Evolutionary conservation across 2,113 vertebrate genomes (phyloP).

Genomic region (Helogale parvula): DNA sequence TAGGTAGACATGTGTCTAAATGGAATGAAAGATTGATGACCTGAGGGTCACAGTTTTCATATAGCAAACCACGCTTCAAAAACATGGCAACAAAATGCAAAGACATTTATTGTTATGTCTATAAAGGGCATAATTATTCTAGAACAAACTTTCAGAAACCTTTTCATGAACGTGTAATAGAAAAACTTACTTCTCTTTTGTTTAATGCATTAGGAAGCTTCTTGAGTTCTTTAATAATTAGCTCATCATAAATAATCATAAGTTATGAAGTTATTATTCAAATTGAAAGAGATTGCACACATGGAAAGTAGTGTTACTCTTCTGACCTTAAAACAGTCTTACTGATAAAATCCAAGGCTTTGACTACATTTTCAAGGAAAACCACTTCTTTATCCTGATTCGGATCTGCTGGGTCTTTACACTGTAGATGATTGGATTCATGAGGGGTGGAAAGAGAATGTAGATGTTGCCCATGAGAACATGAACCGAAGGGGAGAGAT

Average conservation of each 20-base stretch:
- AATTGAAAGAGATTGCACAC: neutral
- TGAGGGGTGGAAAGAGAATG: constrained; percentile 54
- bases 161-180: neutral
- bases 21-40: too few relatives aligned
- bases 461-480: constrained; percentile 68
- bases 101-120: neutral
- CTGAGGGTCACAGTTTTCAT: too few relatives aligned
- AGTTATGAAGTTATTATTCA: neutral
- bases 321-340: neutral
- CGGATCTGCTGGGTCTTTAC: constrained; percentile 47
- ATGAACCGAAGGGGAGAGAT: constrained; percentile 59
- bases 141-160: neutral
- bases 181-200: neutral
- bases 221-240: neutral
- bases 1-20: too few relatives aligned
- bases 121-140: neutral
- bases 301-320: neutral
- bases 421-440: constrained; percentile 67
- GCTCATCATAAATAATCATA: neutral
- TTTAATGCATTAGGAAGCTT: neutral
- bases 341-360: neutral
- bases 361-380: neutral
- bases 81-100: neutral
- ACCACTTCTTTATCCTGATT: neutral
- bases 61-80: too few relatives aligned